Conservation (phyloP, 2,797 vertebrate species). For the Oreochromis mossambicus region DNA sequence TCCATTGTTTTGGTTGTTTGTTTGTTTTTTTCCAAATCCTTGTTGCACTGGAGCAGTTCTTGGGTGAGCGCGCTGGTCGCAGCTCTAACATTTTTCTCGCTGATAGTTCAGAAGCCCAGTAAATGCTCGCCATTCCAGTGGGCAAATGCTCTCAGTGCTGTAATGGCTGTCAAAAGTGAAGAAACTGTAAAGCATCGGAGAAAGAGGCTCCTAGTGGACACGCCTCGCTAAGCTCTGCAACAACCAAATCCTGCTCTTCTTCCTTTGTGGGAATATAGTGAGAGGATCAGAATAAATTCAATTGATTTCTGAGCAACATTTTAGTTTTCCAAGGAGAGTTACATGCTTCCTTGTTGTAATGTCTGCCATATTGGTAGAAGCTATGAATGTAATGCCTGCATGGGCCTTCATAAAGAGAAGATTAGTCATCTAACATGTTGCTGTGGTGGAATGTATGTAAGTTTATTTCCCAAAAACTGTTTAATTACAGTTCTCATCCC, state of each 20-base stretch:
- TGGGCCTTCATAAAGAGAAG: conserved; percentile 62
- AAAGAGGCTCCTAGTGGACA: conserved; percentile 33
- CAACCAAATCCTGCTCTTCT: conserved; percentile 46
- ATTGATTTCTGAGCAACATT: conserved; percentile 26
- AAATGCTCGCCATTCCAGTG: background rate
- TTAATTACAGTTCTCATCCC: background rate
- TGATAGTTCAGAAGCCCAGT: background rate
- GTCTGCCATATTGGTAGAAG: conserved; percentile 81
- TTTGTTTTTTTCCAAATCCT: background rate
- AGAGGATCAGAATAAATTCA: conserved; percentile 17
- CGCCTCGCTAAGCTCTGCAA: conserved; percentile 5
- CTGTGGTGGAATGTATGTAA: conserved; percentile 60
- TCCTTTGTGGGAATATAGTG: background rate
- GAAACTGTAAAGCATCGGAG: background rate
- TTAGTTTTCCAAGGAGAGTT: conserved; percentile 43
- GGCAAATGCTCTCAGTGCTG: conserved; percentile 27
- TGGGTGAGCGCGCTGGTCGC: conserved; percentile 59
- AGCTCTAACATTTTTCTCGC: conserved; percentile 22
- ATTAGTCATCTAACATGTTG: conserved; percentile 45
- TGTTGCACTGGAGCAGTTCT: conserved; percentile 16
- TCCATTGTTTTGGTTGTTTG: background rate
- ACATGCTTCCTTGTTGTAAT: conserved; percentile 57
- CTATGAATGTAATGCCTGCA: conserved; percentile 76
- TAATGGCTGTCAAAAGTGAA: background rate
- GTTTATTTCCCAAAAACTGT: conserved; percentile 15